A percentile compares a stretch with the other conserved stretches of the same genome.
phyloP scores from a whole-genome alignment of 2,797 vertebrate species.

The Syndactyla subalaris region DNA sequence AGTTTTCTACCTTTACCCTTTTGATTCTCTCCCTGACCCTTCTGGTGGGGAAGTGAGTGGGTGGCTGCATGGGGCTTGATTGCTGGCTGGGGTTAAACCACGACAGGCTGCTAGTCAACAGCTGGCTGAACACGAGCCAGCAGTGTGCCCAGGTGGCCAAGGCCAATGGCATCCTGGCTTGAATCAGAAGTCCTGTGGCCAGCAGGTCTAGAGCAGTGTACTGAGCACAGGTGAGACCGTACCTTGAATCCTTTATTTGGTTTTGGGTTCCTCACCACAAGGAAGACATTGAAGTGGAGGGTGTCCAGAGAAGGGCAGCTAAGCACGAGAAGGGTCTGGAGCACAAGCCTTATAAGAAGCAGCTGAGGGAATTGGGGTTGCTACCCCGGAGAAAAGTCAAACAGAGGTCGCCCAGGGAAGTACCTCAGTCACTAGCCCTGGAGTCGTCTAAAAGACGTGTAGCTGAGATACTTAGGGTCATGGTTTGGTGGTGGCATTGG shows the following conservation, averaged over 20 bases:
- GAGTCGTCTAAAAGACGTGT: not conserved
- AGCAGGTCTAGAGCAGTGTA: not conserved
- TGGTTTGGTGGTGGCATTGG: not conserved
- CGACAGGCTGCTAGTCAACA: not conserved
- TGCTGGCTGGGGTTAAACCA: not conserved
- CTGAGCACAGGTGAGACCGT: no score
- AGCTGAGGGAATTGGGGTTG: not conserved
- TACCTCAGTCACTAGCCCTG: not conserved
- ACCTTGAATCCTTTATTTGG: no score
- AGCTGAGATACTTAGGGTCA: not conserved
- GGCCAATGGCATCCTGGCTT: not conserved
- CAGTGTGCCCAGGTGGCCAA: not conserved
- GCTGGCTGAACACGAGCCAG: not conserved
- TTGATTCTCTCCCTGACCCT: not conserved
- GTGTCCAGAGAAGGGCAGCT: not conserved
- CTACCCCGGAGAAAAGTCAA: not conserved
- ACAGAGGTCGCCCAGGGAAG: not conserved
- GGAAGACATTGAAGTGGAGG: no score
- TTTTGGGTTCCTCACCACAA: not conserved
- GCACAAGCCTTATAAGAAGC: not conserved
- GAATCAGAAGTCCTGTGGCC: not conserved
- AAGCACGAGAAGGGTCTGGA: no score
- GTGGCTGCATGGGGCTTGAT: accelerated
- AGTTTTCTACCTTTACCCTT: not conserved
- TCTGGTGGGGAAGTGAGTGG: not conserved